Percentiles rank a stretch among this genome's conserved stretches.
phyloP scores from a whole-genome alignment of 2,888 invertebrate species.

The Cataglyphis altisquamis region DNA sequence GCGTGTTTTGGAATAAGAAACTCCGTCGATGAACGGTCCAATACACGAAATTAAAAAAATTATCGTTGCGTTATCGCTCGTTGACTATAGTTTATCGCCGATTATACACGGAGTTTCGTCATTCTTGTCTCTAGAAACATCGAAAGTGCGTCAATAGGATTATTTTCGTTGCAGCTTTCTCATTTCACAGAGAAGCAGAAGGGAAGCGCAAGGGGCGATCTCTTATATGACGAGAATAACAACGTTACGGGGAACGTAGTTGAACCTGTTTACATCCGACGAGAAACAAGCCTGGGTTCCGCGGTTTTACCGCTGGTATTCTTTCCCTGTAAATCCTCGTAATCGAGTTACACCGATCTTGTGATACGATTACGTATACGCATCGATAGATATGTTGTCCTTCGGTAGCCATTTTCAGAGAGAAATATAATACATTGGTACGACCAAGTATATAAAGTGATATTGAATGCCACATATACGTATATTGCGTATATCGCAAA shows the following conservation, averaged over 20 bases:
- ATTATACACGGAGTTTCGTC: slow-evolving; percentile 26
- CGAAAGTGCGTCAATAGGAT: slow-evolving; percentile 40
- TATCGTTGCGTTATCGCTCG: neutral
- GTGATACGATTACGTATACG: slow-evolving; percentile 30
- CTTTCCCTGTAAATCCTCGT: slow-evolving; percentile 11
- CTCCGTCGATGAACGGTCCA: neutral
- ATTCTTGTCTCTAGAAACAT: slow-evolving; percentile 14
- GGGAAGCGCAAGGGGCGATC: neutral
- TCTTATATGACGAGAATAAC: slow-evolving; percentile 4
- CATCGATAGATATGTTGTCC: neutral
- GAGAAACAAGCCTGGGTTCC: slow-evolving; percentile 11
- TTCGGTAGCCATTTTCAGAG: slow-evolving; percentile 1
- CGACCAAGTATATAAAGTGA: neutral
- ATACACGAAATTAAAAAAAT: neutral
- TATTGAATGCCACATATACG: neutral
- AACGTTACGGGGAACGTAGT: neutral
- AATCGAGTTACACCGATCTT: slow-evolving; percentile 49
- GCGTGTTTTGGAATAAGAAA: neutral
- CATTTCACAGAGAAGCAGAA: neutral
- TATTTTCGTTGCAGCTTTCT: slow-evolving; percentile 18
- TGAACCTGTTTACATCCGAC: slow-evolving; percentile 20
- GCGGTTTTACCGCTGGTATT: slow-evolving; percentile 32
- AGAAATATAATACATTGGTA: slow-evolving; percentile 7
- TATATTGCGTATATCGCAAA: neutral
- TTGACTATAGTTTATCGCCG: slow-evolving; percentile 27